Base-by-base conservation (phyloP, 2,888 invertebrate species). In the Busseola fusca region DNA sequence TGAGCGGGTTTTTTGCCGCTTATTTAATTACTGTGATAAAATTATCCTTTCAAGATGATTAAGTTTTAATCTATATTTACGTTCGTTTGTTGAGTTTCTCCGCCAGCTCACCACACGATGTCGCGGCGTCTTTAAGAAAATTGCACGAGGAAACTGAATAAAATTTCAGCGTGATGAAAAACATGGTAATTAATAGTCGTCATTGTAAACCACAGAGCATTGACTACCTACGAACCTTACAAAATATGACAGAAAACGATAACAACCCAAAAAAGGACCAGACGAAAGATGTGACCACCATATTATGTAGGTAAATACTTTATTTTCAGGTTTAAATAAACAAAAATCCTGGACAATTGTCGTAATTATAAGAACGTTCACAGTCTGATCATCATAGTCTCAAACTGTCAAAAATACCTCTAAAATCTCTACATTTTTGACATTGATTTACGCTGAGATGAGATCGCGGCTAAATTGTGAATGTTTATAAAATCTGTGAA, bases 11-110 rank as follows among this genome's bases (percentile, higher is more conserved):
- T 81, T 83, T 83, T 81, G 66, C 34, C 48, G 65, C 37, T 34
- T 56, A 64, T 72, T 81, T 81, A 81, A 79, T 76, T 74, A 76
- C 52, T 56, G 58, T 27, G 52, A 64, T 82, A 70, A 72, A 69
- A 70, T 69, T 79, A 62, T 74, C 25, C 45, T 56, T 57, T 74
- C n/a, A n/a, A 45, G n/a, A 57, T 74, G 50, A 74, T 57, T 57
- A 64, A 74, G 56, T 63, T 62, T 76, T 60, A 70, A 70, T 34
- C 50, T 57, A 60, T 74, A 60, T 60, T 50, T 76, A 76, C 21
- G 14, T 52, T 76, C 21, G 45, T 70, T 71, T 62, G 18, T 18
- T 3, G 45, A 21, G 21, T 27, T 70, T 57, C 62, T 57, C 27
- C 18, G 25, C 10, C 12, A 18, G 16, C 25, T 37, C n/a, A 45